A percentile compares a stretch with the other conserved stretches of the same genome.
Conservation (phyloP, 2,888 invertebrate genomes). For the Athripsodes cinereus region DNA sequence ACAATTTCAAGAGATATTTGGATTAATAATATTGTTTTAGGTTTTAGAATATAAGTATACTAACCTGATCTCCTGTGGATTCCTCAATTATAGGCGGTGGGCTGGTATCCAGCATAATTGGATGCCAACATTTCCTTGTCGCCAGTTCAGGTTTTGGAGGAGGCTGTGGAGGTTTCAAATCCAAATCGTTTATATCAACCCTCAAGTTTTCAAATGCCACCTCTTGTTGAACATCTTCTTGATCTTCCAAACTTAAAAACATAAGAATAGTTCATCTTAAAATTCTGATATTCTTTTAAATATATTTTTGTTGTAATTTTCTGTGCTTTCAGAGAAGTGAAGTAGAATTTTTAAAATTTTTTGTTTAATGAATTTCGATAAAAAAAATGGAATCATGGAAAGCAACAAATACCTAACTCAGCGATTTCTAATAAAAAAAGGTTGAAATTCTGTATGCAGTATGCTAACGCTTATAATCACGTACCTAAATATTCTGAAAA, state of each 20-base stretch:
- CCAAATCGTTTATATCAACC: conserved; percentile 41
- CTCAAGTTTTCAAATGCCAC: conserved; percentile 39
- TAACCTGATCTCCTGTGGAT: conserved; percentile 28
- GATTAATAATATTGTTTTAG: too few relatives aligned
- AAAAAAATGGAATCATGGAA: background rate
- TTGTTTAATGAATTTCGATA: background rate
- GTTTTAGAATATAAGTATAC: too few relatives aligned
- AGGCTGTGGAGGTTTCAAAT: conserved; percentile 46
- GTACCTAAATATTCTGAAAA: too few relatives aligned
- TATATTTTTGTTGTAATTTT: too few relatives aligned
- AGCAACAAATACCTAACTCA: background rate
- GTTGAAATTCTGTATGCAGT: too few relatives aligned
- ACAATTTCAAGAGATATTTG: too few relatives aligned
- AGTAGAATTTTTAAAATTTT: too few relatives aligned
- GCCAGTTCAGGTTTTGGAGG: conserved; percentile 46
- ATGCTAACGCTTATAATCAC: too few relatives aligned
- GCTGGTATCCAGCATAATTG: conserved; percentile 56
- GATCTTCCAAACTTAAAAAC: conserved; percentile 25
- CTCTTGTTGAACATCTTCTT: conserved; percentile 13
- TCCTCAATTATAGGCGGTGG: conserved; percentile 37
- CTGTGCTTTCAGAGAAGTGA: too few relatives aligned
- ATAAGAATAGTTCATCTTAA: too few relatives aligned
- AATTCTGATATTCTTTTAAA: too few relatives aligned
- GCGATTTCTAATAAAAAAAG: background rate
- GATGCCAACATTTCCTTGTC: conserved; percentile 56